Conservation (phyloP, 2,113 vertebrate species). For the Chionis minor region DNA sequence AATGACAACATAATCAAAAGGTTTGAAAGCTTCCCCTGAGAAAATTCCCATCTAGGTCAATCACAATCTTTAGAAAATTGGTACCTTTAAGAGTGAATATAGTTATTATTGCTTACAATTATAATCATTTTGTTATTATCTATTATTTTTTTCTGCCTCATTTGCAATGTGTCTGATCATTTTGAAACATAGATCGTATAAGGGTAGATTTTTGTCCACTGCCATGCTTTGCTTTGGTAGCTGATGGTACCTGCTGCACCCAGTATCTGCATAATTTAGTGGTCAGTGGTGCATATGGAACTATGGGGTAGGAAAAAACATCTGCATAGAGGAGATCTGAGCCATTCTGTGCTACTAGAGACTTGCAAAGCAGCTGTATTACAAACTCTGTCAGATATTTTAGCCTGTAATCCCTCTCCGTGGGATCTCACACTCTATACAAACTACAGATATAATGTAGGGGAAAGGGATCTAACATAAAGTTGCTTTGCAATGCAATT, state of each 20-base stretch:
- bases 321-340: neutral
- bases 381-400: neutral
- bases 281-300: neutral
- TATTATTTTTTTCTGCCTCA: neutral
- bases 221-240: neutral
- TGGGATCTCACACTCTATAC: neutral
- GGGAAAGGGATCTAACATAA: neutral
- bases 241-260: neutral
- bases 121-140: neutral
- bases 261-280: neutral
- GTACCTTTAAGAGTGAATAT: neutral
- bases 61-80: conserved; percentile 25
- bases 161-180: neutral
- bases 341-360: neutral
- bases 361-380: neutral
- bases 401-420: neutral
- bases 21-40: neutral
- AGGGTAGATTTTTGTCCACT: neutral
- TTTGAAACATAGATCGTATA: neutral
- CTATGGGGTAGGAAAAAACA: neutral
- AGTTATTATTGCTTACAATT: neutral
- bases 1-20: neutral
- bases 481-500: neutral
- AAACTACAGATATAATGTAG: neutral
- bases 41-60: conserved; percentile 4